Percentiles rank a stretch among this genome's conserved stretches.
Evolutionary conservation across 2,113 vertebrate species (phyloP).

Genomic region (Sinocyclocheilus anophthalmus): DNA sequence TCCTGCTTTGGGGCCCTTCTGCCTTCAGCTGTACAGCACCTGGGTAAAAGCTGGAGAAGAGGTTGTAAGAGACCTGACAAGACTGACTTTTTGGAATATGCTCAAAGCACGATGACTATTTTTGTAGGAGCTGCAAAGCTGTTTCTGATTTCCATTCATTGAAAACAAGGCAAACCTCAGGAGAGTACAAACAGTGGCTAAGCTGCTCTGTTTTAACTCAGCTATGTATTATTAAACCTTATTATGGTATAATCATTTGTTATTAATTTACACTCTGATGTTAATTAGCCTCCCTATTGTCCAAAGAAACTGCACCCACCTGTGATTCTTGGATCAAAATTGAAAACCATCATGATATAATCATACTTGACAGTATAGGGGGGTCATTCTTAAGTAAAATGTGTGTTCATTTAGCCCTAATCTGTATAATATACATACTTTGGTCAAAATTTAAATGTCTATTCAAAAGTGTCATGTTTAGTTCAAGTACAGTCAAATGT

Average conservation of each 20-base stretch:
- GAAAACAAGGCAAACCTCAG: slow-evolving; percentile 7
- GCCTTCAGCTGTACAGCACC: slow-evolving; percentile 66
- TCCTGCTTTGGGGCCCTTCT: slow-evolving; percentile 58
- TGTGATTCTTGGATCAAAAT: not conserved
- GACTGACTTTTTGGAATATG: slow-evolving; percentile 61
- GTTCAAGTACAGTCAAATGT: not conserved
- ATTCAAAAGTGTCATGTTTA: not conserved
- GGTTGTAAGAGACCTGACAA: slow-evolving; percentile 70
- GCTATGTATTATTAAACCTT: not conserved
- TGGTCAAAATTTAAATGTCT: not conserved
- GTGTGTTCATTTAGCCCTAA: not conserved
- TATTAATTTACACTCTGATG: not conserved
- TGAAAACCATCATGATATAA: not conserved
- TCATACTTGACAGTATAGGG: not conserved
- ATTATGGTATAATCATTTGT: not conserved
- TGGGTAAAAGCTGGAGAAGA: slow-evolving; percentile 65
- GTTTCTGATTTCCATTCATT: slow-evolving; percentile 65
- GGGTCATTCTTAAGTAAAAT: not conserved
- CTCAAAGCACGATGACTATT: slow-evolving; percentile 73
- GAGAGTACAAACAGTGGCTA: slow-evolving; percentile 12
- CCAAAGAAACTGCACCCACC: not conserved
- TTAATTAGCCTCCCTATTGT: not conserved
- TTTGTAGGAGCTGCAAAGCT: slow-evolving; percentile 68
- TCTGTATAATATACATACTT: not conserved
- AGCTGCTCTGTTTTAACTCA: slow-evolving; percentile 14